phyloP scores from a whole-genome alignment of 2,113 vertebrate species.

The Triplophysa dalaica region DNA sequence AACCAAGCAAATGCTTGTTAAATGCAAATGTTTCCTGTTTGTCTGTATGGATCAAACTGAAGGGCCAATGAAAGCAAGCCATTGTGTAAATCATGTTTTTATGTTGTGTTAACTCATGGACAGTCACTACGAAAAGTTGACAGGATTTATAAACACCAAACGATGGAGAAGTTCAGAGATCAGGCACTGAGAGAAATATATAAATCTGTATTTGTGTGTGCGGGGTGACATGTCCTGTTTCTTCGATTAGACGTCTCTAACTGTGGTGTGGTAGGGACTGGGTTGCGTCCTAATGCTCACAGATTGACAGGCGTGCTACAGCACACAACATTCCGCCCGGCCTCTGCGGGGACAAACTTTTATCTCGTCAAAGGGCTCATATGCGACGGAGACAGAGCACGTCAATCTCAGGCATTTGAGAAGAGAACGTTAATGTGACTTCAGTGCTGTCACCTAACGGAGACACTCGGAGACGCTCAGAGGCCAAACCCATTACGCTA shows the following conservation, averaged over 20 bases:
- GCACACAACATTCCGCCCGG: conserved; percentile 16
- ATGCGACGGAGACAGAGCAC: conserved; percentile 45
- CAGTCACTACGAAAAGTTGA: too few species aligned
- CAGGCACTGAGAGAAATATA: background rate
- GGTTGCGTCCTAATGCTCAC: conserved; percentile 9
- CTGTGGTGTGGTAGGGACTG: background rate
- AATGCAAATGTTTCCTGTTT: too few species aligned
- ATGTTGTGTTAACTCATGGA: too few species aligned
- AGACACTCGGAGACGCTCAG: conserved; percentile 33
- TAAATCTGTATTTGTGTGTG: background rate
- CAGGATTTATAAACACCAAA: background rate
- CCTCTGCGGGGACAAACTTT: conserved; percentile 41
- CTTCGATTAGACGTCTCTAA: conserved; percentile 40
- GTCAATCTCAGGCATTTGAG: conserved; percentile 44
- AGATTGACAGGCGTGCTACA: conserved; percentile 52
- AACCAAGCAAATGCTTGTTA: too few species aligned
- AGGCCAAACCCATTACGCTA: conserved; percentile 45
- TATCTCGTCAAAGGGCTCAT: conserved; percentile 48
- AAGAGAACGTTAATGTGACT: conserved; percentile 31
- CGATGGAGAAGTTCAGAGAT: background rate
- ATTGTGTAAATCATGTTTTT: too few species aligned
- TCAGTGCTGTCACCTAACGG: conserved; percentile 35
- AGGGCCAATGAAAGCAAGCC: too few species aligned
- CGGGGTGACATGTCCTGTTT: conserved; percentile 44
- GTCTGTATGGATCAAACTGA: too few species aligned